Percentiles rank a stretch among this genome's conserved stretches.
Evolutionary conservation across 2,797 vertebrate species (phyloP).

Genomic region (Falco rusticolus): DNA sequence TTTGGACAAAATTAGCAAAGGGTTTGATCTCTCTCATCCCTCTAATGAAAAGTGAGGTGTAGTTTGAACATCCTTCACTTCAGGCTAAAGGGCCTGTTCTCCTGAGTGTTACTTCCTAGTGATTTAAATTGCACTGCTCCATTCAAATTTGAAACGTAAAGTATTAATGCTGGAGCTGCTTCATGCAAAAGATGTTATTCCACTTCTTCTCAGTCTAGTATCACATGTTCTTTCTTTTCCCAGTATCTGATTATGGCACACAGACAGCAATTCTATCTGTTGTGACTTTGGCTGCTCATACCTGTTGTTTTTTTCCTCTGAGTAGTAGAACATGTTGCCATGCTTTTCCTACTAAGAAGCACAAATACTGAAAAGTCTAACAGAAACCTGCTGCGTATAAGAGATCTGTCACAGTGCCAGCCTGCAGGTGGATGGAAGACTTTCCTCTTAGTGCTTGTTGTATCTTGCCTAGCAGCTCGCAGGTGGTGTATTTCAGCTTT

Average conservation of each 20-base stretch:
- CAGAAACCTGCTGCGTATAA: conserved; percentile 62
- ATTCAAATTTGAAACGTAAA: neutral
- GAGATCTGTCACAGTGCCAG: conserved; percentile 73
- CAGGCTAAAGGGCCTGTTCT: neutral
- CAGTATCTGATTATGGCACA: neutral
- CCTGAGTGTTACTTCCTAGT: neutral
- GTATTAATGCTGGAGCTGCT: neutral
- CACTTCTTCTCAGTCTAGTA: neutral
- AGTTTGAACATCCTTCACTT: neutral
- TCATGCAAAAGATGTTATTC: neutral
- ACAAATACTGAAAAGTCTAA: conserved; percentile 12
- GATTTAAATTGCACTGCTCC: neutral
- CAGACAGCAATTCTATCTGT: neutral
- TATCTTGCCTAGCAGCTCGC: conserved; percentile 71
- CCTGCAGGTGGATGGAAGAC: conserved; percentile 77
- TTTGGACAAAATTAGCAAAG: neutral
- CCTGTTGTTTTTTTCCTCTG: neutral
- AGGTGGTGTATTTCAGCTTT: conserved; percentile 53
- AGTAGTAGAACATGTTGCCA: neutral
- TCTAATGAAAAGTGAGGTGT: neutral
- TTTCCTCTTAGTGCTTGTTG: conserved; percentile 69
- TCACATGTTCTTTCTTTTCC: neutral
- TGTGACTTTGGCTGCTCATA: neutral
- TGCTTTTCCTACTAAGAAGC: neutral
- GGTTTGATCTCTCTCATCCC: neutral